Evolutionary conservation across 2,888 invertebrate genomes (phyloP), one percentile per base, ranked within the genome.

Genomic region (Colostygia pectinataria): DNA sequence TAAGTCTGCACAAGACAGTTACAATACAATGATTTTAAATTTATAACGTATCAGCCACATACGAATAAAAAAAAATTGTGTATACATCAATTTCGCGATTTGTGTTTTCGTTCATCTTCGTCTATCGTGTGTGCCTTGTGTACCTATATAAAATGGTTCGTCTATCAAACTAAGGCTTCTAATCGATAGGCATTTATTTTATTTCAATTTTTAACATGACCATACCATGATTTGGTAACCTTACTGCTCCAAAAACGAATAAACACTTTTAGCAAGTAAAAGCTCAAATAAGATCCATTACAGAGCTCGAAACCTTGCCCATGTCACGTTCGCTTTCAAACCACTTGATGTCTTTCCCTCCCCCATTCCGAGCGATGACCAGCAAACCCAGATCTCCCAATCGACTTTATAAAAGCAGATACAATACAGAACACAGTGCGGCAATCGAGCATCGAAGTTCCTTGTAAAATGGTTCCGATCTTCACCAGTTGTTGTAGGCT

Each of bases 281-380:
- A 24, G 9, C 15, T 23, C 14, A 18, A 34, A 36, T 18, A 27
- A 40, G 31, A 23, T 34, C 12, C 12, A n/a, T n/a, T n/a, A 41
- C 59, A 55, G 65, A 68, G 65, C 62, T 60, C 56, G 23, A 41
- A 63, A 66, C 58, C 62, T 54, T 41, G 43, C 53, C 37, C 25
- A 40, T 40, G 65, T 68, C 74, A 73, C 68, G 72, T 66, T 65
- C 46, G 40, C 57, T 59, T 68, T 67, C 62, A 71, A 66, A 66
- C 59, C 55, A 53, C 62, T 65, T 62, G 60, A 68, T 68, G 66
- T 66, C 66, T 63, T 66, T 63, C 61, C 66, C 56, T 55, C 55
- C 57, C 25, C 54, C 47, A 40, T 59, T 44, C 10, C 23, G 27
- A 46, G 29, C 44, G n/a, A 12, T 28, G 29, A 39, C 57, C 57